Evolutionary conservation across 2,797 vertebrate species (phyloP).

Genomic region (Chaetophractus vellerosus): DNA sequence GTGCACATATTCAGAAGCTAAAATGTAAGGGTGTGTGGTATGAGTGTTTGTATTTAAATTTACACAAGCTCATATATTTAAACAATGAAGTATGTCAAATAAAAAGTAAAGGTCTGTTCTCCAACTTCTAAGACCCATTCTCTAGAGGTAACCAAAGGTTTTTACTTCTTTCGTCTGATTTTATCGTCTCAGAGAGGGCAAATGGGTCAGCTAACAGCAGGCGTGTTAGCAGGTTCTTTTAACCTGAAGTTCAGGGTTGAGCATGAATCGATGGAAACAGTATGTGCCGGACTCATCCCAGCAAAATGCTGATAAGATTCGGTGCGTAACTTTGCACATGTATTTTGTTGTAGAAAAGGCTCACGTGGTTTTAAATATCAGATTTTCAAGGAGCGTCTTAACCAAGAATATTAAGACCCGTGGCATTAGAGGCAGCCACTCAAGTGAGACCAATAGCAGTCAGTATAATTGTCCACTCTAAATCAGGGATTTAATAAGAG

Average conservation of each 20-base stretch:
- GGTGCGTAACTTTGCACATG: fast-evolving
- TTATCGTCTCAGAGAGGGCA: neutral
- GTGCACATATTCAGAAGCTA: neutral
- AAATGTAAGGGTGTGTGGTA: neutral
- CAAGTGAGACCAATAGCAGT: neutral
- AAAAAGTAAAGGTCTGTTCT: neutral
- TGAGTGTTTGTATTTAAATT: neutral
- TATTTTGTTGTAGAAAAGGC: neutral
- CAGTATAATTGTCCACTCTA: neutral
- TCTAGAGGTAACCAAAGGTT: neutral
- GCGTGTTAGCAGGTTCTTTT: neutral
- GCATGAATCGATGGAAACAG: neutral
- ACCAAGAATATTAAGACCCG: neutral
- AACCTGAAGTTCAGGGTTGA: neutral
- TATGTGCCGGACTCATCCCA: neutral
- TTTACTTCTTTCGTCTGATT: neutral
- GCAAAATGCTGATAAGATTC: neutral
- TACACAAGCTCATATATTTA: neutral
- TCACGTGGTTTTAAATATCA: neutral
- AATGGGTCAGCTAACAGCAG: neutral
- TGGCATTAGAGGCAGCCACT: neutral
- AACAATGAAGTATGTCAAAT: neutral
- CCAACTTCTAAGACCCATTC: neutral
- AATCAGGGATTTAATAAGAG: neutral
- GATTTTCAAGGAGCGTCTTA: neutral